Evolutionary conservation across 2,888 invertebrate species (phyloP).

Genomic region (Epirrhoe tristata): DNA sequence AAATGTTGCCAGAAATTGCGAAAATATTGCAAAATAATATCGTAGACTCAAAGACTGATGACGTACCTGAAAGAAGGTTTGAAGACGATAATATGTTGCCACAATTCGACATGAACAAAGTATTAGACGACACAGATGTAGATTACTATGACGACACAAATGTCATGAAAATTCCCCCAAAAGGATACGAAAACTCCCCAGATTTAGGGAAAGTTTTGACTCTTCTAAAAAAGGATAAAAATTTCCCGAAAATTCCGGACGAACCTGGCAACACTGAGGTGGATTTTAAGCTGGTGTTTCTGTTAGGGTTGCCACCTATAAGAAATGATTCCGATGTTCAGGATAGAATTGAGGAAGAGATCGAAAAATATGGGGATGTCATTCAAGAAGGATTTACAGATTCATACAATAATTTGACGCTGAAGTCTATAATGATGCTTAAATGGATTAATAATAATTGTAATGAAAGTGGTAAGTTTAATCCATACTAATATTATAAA

Average conservation of each 20-base stretch:
- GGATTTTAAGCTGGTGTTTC: constrained; percentile 72
- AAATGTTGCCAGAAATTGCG: constrained; percentile 69
- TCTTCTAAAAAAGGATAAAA: constrained; percentile 58
- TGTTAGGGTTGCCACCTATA: constrained; percentile 87
- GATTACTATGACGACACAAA: constrained; percentile 68
- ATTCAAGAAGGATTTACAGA: constrained; percentile 94
- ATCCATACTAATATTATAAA: background rate
- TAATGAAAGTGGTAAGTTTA: constrained; percentile 74
- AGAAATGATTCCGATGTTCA: constrained; percentile 85
- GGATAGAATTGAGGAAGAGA: constrained; percentile 88
- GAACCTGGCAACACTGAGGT: constrained; percentile 50
- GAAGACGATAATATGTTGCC: constrained; percentile 68
- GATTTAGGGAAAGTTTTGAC: constrained; percentile 64
- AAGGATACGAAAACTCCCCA: constrained; percentile 65
- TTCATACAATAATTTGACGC: constrained; percentile 93
- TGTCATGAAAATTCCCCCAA: constrained; percentile 79
- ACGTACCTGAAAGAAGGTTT: constrained; percentile 61
- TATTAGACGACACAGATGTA: constrained; percentile 57
- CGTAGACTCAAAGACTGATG: constrained; percentile 57
- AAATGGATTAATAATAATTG: constrained; percentile 92
- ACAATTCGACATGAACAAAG: constrained; percentile 78
- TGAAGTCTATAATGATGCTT: constrained; percentile 93
- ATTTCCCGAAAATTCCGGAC: constrained; percentile 52
- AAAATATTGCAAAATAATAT: constrained; percentile 52
- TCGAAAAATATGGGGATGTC: constrained; percentile 89